Base-by-base conservation (phyloP, 2,113 vertebrate genomes). In the Zosterops borbonicus region DNA sequence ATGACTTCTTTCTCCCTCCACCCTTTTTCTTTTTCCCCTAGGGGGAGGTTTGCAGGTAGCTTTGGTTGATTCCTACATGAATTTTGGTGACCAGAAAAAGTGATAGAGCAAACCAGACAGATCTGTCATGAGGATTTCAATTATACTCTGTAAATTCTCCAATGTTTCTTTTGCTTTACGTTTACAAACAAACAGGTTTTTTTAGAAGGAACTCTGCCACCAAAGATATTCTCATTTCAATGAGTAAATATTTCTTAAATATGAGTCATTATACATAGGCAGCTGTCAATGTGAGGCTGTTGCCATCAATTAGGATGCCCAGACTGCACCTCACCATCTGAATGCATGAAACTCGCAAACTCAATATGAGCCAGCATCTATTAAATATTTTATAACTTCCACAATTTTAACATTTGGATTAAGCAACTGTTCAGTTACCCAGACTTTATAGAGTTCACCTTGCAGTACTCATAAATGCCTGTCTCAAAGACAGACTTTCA, bases 181-280 rank as follows among this genome's bases (percentile, higher is more conserved):
- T 86, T 63, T 60, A 49, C 11, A 71, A 92, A 91, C 11, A 81
- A 83, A 42, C 2, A 15, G 3, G 1, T 1, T 5, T 33, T 73
- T 86, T 73, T 49, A 1, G 4, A 76, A 62, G 21, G 28, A 86
- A 47, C 35, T 70, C 25, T 89, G 39, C 42, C 68, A 92, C 46
- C 2, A 3, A 79, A 90, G 19, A 56, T 37, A 41, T 56, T 84
- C 64, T 87, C 64, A 91, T 78, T 91, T 89, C 64, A 71, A 59
- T 78, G 86, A 75, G 56, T 88, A 94, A 94, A 94, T 90, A 33
- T 69, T 88, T 93, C 86, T 96, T 95, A 88, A 94, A 80, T 94
- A 46, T 75, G 55, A 94, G 71, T 74, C 75, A 92, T 89, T 89
- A 91, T 87, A 93, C 59, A 64, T 9, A 53, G 80, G 69, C 92